phyloP scores from a whole-genome alignment of 2,113 vertebrate genomes.

The Myotis brandtii region DNA sequence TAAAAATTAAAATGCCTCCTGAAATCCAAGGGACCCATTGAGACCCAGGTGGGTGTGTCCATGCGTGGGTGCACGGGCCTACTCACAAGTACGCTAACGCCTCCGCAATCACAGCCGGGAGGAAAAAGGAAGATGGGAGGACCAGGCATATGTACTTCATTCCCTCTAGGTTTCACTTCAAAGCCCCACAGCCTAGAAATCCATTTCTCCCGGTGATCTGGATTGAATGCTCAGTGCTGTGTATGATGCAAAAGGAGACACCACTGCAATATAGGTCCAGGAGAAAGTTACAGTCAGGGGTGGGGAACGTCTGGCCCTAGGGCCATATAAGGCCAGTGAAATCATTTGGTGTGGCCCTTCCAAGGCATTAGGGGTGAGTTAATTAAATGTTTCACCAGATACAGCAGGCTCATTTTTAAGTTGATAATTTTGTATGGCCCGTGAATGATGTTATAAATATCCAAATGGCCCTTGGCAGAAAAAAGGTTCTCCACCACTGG shows the following conservation, averaged over 20 bases:
- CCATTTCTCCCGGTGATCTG: background rate
- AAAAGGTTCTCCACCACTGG: too few relatives aligned
- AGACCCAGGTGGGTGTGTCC: background rate
- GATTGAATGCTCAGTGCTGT: background rate
- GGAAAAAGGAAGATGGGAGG: background rate
- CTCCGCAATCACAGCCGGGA: background rate
- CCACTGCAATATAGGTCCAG: fast-evolving
- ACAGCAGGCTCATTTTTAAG: too few relatives aligned
- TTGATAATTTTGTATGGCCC: too few relatives aligned
- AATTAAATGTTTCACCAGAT: too few relatives aligned
- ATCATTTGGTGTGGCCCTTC: too few relatives aligned
- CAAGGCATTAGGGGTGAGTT: too few relatives aligned
- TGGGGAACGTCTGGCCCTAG: too few relatives aligned
- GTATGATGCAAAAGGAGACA: background rate
- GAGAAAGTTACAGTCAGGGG: background rate
- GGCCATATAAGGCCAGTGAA: too few relatives aligned
- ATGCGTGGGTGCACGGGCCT: background rate
- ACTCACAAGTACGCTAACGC: fast-evolving
- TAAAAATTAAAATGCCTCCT: conserved; percentile 56
- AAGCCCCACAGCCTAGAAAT: background rate
- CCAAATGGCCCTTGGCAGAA: too few relatives aligned
- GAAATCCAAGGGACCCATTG: conserved; percentile 35
- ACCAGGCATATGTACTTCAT: background rate
- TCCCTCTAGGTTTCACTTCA: background rate
- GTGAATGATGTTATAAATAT: too few relatives aligned